Conservation (phyloP, 2,888 invertebrate species). For the Panorpa germanica region DNA sequence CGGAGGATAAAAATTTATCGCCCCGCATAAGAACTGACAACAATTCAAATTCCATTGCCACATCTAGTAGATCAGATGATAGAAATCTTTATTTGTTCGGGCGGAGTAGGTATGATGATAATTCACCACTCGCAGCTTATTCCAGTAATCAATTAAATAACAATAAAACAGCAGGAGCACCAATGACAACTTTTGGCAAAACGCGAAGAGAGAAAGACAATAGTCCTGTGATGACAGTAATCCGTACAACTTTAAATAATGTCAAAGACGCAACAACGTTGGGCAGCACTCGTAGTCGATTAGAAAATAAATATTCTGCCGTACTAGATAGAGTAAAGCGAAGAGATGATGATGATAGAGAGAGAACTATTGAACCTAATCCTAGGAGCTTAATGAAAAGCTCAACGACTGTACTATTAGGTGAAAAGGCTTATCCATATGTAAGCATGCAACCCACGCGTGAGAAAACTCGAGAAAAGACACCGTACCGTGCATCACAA, state of each 20-base stretch:
- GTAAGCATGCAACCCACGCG: conserved; percentile 18
- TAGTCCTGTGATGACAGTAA: conserved; percentile 24
- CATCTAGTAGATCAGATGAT: too few species aligned
- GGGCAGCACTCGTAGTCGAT: conserved; percentile 41
- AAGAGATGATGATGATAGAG: conserved; percentile 35
- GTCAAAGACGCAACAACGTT: conserved; percentile 25
- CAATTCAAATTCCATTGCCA: too few species aligned
- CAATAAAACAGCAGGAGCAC: conserved; percentile 14
- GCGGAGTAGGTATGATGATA: conserved; percentile 6
- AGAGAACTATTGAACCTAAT: conserved; percentile 49
- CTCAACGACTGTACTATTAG: conserved; percentile 50
- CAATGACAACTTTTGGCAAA: conserved; percentile 21
- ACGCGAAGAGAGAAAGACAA: conserved; percentile 22
- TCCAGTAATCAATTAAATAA: conserved; percentile 17
- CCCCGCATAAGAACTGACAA: too few species aligned
- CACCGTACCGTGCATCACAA: conserved; percentile 24
- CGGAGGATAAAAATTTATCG: too few species aligned
- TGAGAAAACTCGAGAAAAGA: conserved; percentile 28
- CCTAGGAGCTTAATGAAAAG: conserved; percentile 41
- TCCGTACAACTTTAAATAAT: conserved; percentile 18
- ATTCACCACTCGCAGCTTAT: conserved; percentile 12
- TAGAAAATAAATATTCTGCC: conserved; percentile 64
- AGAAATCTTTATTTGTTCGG: too few species aligned
- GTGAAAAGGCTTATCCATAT: conserved; percentile 46
- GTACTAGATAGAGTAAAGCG: conserved; percentile 50